These are phyloP conservation scores for Enoplosus armatus DNA, from an alignment of 2,797 vertebrate species.

Conservation along the genomic window DNA sequence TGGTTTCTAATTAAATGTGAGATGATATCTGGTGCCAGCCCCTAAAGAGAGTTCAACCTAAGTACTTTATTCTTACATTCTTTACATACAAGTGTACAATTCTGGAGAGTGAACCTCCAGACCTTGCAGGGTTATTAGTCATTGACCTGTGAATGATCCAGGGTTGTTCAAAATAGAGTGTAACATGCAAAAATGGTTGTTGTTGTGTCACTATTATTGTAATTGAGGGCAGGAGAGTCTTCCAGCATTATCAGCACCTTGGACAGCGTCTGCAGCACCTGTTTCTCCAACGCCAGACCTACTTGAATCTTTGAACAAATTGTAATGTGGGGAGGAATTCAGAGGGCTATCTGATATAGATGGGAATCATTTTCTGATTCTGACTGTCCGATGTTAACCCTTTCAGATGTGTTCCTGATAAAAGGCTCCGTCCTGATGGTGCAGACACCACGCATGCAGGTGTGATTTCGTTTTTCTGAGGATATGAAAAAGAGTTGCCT, in stretches of 20 bases:
- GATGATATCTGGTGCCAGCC: not conserved
- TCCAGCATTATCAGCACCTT: slow-evolving; percentile 13
- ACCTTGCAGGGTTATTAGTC: slow-evolving; percentile 12
- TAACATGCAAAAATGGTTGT: not conserved
- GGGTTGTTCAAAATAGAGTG: not conserved
- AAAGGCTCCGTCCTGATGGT: not conserved
- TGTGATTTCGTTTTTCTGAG: not conserved
- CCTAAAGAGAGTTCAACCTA: not conserved
- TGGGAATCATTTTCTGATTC: not conserved
- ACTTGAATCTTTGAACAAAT: not conserved
- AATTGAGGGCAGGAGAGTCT: not conserved
- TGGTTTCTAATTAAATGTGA: not conserved
- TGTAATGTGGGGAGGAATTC: not conserved
- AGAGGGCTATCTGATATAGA: no score
- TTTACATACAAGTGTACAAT: no score
- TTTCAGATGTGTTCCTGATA: not conserved
- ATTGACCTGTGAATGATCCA: not conserved
- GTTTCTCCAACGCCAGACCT: not conserved
- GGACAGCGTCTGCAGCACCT: slow-evolving; percentile 4
- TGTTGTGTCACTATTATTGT: not conserved
- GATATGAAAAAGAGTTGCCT: not conserved
- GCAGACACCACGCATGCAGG: not conserved
- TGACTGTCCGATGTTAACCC: not conserved
- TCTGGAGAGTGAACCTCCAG: not conserved
- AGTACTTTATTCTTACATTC: not conserved